Evolutionary conservation across 2,797 vertebrate species (phyloP).

Genomic region (Hemitrygon akajei): DNA sequence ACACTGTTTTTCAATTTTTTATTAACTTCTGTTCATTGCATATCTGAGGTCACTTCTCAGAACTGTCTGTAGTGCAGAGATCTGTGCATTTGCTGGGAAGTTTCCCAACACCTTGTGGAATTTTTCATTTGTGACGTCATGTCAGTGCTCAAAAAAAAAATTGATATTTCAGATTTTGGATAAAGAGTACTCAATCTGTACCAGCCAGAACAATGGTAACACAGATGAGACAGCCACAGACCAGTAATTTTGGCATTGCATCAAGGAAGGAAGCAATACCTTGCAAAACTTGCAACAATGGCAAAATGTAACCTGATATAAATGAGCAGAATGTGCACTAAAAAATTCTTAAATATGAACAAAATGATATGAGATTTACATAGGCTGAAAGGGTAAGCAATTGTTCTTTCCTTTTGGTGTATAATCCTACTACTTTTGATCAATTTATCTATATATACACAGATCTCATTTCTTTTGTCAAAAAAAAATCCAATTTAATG

Average conservation of each 20-base stretch:
- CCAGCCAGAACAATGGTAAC: background rate
- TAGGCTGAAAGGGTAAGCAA: background rate
- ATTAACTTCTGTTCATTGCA: too few species aligned
- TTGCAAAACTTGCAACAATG: background rate
- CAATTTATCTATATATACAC: background rate
- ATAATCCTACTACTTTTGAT: slow-evolving; percentile 1
- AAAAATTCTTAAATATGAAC: background rate
- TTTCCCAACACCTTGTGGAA: too few species aligned
- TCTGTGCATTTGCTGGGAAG: too few species aligned
- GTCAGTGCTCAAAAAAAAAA: too few species aligned
- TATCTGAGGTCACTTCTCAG: too few species aligned
- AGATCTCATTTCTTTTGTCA: background rate
- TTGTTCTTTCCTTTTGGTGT: background rate
- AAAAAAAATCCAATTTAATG: background rate
- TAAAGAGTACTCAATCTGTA: too few species aligned
- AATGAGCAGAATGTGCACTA: background rate
- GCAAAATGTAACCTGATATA: background rate
- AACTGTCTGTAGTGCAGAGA: too few species aligned
- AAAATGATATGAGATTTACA: background rate
- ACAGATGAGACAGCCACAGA: background rate
- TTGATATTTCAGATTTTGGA: too few species aligned
- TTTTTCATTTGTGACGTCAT: too few species aligned
- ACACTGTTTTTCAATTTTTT: too few species aligned
- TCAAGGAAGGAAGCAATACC: background rate
- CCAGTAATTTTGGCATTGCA: background rate